Evolutionary conservation across 2,797 vertebrate species (phyloP), one percentile per base, ranked within the genome.

Genomic region (Diglossa cyanea): DNA sequence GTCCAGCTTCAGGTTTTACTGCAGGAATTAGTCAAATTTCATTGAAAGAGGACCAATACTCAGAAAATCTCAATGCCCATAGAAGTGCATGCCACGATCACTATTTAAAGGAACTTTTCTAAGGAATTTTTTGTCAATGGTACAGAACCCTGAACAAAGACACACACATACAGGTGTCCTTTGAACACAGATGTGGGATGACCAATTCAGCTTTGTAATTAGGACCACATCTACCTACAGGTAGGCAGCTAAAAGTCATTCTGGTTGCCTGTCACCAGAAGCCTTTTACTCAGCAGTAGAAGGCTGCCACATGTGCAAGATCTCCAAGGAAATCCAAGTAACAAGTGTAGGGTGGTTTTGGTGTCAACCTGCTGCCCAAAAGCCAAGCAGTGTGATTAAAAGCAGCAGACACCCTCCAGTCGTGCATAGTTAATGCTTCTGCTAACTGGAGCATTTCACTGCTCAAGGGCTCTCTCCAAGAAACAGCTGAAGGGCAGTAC

Each of bases 11-110:
- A 30, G 72, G 26, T 13, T 21, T 37, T 60, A 54, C n/a, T 70
- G n/a, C 23, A 83, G 39, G 15, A 35, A 74, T 70, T 17, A 57
- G 31, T 7, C 11, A 17, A 9, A 70, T 28, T 63, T 66, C 48
- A 71, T 2, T 63, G 31, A 1, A 3, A 70, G 13, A 62, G 15
- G 30, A 67, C 13, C 24, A 51, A 33, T 6, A 45, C 3, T 42
- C 35, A 72, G 20, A 20, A 33, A 7, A 50, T 5, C 40, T 35
- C 48, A 77, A 47, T 40, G 44, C 2, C n/a, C 44, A 48, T 24
- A 24, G 33, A 57, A n/a, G 1, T 31, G 6, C 24, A 25, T 0
- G 10, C 7, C 5, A 40, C 9, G 7, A 53, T 13, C 39, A 40
- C 35, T 5, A 45, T 16, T 15, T 33, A 26, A 25, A 62, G 30